Conservation (phyloP, 2,113 vertebrate species). For the Eudyptes chrysolophus region DNA sequence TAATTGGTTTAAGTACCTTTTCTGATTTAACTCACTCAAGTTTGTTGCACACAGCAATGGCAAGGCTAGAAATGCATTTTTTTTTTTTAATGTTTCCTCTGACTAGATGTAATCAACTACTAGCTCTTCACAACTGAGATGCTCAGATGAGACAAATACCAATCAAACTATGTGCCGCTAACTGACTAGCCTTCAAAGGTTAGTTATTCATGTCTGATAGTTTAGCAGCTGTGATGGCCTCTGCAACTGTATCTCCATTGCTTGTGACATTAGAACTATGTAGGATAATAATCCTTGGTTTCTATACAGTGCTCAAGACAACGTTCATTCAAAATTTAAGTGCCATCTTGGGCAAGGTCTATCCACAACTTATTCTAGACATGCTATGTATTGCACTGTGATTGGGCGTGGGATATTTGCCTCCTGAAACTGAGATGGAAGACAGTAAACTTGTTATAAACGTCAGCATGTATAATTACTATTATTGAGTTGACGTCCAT, state of each 20-base stretch:
- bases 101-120: not conserved
- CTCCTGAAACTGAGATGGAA: not conserved
- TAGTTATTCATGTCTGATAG: accelerated
- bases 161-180: not conserved
- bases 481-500: not conserved
- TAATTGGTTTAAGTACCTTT: not conserved
- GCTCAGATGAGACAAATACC: not conserved
- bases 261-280: not conserved
- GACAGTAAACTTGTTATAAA: not conserved
- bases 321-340: not conserved
- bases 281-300: not conserved
- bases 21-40: not conserved
- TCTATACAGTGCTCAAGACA: not conserved
- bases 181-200: not conserved
- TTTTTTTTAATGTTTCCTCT: not conserved
- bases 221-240: not conserved
- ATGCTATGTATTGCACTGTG: accelerated
- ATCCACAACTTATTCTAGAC: not conserved
- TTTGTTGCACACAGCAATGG: not conserved
- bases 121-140: not conserved
- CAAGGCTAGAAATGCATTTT: not conserved
- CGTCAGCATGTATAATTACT: not conserved
- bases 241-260: not conserved
- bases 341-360: not conserved
- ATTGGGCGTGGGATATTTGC: not conserved